Conservation (phyloP, 1,140 invertebrate species). For the Eupristina koningsbergeri region DNA sequence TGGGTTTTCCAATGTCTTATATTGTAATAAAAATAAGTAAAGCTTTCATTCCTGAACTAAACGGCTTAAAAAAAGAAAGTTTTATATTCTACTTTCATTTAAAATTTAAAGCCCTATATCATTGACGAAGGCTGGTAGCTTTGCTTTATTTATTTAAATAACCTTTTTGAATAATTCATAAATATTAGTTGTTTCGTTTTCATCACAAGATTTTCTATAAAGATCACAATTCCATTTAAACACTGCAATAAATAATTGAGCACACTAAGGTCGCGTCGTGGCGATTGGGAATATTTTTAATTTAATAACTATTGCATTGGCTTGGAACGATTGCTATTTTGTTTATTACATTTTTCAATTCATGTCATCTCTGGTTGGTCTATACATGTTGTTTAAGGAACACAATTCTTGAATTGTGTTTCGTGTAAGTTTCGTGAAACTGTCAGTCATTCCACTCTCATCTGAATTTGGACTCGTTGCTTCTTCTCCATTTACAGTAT, state of each 20-base stretch:
- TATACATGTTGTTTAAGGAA: conserved; percentile 65
- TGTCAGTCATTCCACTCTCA: conserved; percentile 70
- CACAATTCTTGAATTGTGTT: conserved; percentile 66
- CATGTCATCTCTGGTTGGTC: conserved; percentile 55
- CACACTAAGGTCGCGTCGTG: conserved; percentile 23
- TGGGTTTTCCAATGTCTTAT: neutral
- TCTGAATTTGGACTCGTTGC: conserved; percentile 11
- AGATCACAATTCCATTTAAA: neutral
- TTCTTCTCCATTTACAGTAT: conserved; percentile 31
- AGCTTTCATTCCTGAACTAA: neutral
- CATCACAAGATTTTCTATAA: conserved; percentile 20
- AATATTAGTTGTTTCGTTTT: conserved; percentile 14
- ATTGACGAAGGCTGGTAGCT: neutral
- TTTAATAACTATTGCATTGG: conserved; percentile 43
- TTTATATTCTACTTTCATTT: neutral
- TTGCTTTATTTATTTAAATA: neutral
- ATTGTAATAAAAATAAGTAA: neutral
- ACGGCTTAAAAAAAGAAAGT: neutral
- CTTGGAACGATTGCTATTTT: conserved; percentile 19
- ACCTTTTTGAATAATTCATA: neutral
- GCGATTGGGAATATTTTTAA: conserved; percentile 16
- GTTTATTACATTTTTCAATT: conserved; percentile 44
- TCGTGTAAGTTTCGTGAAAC: conserved; percentile 71
- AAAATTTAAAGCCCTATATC: neutral
- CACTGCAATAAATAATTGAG: conserved; percentile 14